Percentiles rank a stretch among this genome's conserved stretches.
Evolutionary conservation across 2,113 vertebrate species (phyloP).

Genomic region (Mustela nigripes): DNA sequence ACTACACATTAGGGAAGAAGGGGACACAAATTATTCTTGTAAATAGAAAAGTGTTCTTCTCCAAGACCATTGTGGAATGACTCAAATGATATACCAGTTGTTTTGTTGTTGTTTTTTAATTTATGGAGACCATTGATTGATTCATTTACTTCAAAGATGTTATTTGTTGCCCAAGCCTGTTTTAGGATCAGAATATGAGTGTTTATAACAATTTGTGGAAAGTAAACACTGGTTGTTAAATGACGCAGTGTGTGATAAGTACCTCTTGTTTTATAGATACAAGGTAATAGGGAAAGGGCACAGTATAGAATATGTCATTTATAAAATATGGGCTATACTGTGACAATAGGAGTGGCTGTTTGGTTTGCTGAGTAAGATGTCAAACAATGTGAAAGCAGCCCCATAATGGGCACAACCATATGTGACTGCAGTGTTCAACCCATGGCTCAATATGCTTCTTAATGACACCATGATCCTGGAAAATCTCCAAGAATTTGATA

Average conservation of each 20-base stretch:
- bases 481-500: not conserved
- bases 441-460: not conserved
- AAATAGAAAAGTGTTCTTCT: not conserved
- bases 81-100: not conserved
- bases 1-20: not conserved
- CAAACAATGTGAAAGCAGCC: conserved; percentile 29
- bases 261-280: not conserved
- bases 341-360: conserved; percentile 38
- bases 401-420: not conserved
- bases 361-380: conserved; percentile 60
- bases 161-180: not conserved
- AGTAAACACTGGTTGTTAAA: not conserved
- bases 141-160: conserved; percentile 12
- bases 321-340: not conserved
- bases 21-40: not conserved
- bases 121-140: not conserved
- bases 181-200: not conserved
- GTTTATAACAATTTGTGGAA: not conserved
- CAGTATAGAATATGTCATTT: not conserved
- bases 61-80: not conserved
- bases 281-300: not conserved
- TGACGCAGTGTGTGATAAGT: not conserved
- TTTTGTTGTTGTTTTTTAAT: not conserved
- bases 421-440: not conserved
- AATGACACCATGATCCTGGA: not conserved